These are phyloP conservation scores for Antedon bifida DNA, from an alignment of 35 echinoderm and acorn worm species.

Conservation along the genomic window DNA sequence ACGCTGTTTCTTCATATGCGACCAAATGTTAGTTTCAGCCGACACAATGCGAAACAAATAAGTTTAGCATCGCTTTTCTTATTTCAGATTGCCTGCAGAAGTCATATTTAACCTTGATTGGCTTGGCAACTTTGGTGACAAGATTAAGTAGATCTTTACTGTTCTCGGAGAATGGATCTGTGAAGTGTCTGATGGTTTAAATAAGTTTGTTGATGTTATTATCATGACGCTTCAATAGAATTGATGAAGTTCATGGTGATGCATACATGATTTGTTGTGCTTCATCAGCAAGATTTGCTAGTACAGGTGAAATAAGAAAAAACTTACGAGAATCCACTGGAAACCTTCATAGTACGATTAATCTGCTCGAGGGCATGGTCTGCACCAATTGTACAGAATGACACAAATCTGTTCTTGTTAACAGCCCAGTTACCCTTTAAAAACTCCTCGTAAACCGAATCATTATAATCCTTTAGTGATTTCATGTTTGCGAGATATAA, in stretches of 20 bases:
- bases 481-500: neutral
- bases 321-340: neutral
- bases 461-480: neutral
- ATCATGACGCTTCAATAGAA: neutral
- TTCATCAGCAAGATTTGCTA: neutral
- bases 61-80: neutral
- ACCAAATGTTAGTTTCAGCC: neutral
- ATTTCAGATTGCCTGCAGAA: neutral
- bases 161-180: neutral
- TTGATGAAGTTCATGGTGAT: neutral
- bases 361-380: conserved; percentile 14
- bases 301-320: neutral
- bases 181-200: neutral
- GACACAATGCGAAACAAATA: neutral
- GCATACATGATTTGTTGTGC: neutral
- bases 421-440: neutral
- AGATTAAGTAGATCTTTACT: neutral
- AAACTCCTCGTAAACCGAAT: neutral
- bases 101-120: neutral
- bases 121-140: neutral
- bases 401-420: neutral
- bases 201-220: neutral
- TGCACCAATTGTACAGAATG: conserved; percentile 19
- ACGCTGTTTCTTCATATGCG: neutral
- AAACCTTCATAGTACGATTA: neutral